These are phyloP conservation scores for Pseudolaguvia tuberculata DNA, from an alignment of 2,113 vertebrate species.

Conservation along the genomic window DNA sequence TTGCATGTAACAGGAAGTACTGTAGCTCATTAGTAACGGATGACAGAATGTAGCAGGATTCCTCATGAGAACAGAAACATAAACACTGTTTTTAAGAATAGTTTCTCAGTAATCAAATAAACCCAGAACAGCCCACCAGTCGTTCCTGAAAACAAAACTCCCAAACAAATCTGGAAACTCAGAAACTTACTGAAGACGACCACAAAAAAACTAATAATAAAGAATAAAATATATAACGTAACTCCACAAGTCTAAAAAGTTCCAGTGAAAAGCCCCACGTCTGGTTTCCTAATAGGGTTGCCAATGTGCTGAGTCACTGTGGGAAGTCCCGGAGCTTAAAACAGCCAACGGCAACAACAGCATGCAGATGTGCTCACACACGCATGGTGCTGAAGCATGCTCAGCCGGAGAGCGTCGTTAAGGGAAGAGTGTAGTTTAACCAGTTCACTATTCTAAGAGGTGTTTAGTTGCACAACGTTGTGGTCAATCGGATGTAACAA, in stretches of 20 bases:
- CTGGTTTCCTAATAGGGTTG: constrained; percentile 1
- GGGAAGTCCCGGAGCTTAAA: constrained; percentile 28
- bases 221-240: neutral
- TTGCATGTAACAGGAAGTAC: too few species aligned
- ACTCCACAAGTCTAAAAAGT: neutral
- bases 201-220: neutral
- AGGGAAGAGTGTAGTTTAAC: too few species aligned
- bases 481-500: too few species aligned
- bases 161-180: neutral
- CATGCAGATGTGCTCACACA: constrained; percentile 25
- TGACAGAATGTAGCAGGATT: neutral
- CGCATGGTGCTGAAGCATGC: neutral
- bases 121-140: too few species aligned
- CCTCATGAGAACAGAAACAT: neutral
- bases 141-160: neutral
- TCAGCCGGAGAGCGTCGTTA: constrained; percentile 4
- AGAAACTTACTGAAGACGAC: neutral
- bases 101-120: neutral
- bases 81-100: neutral
- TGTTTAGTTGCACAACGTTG: too few species aligned
- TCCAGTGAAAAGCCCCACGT: constrained; percentile 8
- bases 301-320: constrained; percentile 42
- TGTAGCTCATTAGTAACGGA: too few species aligned
- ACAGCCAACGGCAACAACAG: constrained; percentile 22
- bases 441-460: too few species aligned